Percentiles rank a stretch among this genome's conserved stretches.
These are phyloP conservation scores for Sthenelais limicola DNA, from an alignment of 2,888 invertebrate genomes.

Conservation along the genomic window DNA sequence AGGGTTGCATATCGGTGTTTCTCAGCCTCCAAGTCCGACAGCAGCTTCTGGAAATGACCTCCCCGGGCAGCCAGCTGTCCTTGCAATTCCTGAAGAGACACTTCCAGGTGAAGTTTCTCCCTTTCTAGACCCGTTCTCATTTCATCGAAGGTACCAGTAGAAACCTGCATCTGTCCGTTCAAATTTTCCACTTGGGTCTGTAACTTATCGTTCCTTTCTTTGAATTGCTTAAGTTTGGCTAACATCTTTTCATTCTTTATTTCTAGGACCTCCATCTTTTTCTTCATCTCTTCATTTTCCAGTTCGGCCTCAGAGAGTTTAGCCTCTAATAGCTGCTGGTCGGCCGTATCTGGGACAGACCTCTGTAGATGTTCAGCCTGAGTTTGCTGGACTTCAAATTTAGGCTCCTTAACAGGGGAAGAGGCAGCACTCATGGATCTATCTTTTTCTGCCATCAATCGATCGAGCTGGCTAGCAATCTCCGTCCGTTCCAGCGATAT, in stretches of 20 bases:
- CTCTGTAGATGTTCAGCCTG: constrained; percentile 19
- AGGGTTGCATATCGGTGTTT: constrained; percentile 36
- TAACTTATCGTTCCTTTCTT: constrained; percentile 74
- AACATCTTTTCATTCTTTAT: constrained; percentile 84
- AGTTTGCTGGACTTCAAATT: not conserved
- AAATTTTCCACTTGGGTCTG: constrained; percentile 51
- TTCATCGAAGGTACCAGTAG: constrained; percentile 12
- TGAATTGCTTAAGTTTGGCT: constrained; percentile 88
- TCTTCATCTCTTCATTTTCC: constrained; percentile 38
- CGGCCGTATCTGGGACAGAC: not conserved
- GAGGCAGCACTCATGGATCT: not conserved
- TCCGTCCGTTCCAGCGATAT: constrained; percentile 41
- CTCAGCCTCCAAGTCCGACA: constrained; percentile 22
- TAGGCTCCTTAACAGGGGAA: constrained; percentile 14
- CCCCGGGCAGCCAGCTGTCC: constrained; percentile 30
- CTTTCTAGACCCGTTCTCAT: constrained; percentile 30
- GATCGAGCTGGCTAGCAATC: constrained; percentile 44
- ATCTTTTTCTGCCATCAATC: constrained; percentile 25
- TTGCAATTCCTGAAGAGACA: constrained; percentile 37
- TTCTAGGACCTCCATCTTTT: constrained; percentile 57
- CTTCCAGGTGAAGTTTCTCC: constrained; percentile 42
- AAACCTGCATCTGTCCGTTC: constrained; percentile 6
- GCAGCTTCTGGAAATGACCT: constrained; percentile 23
- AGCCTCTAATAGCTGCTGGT: not conserved
- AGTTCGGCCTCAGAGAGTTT: constrained; percentile 13